Evolutionary conservation across 2,888 invertebrate species (phyloP), one percentile per base, ranked within the genome.

Genomic region (Cybosia mesomella): DNA sequence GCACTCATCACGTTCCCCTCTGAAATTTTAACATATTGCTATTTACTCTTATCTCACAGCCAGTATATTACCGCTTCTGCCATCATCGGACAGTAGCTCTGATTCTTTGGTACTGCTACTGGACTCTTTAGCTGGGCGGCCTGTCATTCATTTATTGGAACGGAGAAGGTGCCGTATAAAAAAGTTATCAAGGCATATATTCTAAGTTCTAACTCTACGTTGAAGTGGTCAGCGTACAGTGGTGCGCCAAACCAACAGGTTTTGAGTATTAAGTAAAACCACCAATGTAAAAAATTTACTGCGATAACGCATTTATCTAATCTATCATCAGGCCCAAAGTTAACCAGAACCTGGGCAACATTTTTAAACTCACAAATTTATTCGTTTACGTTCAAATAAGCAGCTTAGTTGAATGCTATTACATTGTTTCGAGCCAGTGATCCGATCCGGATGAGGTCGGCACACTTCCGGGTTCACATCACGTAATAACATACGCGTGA

Each of bases 401-500:
- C 61, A 49, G 60, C 13, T 49, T 43, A 61, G n/a, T 67, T 64
- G 59, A 72, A 67, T 70, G 70, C 65, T 54, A 57, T 62, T 69
- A 58, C 58, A 70, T 74, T 79, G 76, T 80, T 76, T 80, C 77
- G 77, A 79, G 72, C 77, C 75, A 79, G 60, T 79, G 81, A 81
- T 81, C 78, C 81, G 81, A 81, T 81, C 78, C 81, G 81, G 74
- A 77, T 80, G 76, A 79, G 71, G 77, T 67, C 69, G 73, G 58
- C 70, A 73, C 72, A 73, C 77, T 87, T 86, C 86, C 86, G 86
- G 86, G 84, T 82, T 87, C 83, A 84, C 83, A 78, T 63, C 32
- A 78, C 81, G 76, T 81, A 80, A 83, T 74, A 83, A 80, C 77
- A 75, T 72, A 53, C 73, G 70, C 71, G 73, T 73, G 82, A 80